Evolutionary conservation across 2,888 invertebrate genomes (phyloP), one percentile per base, ranked within the genome.

Genomic region (Ferdinandea cuprea): DNA sequence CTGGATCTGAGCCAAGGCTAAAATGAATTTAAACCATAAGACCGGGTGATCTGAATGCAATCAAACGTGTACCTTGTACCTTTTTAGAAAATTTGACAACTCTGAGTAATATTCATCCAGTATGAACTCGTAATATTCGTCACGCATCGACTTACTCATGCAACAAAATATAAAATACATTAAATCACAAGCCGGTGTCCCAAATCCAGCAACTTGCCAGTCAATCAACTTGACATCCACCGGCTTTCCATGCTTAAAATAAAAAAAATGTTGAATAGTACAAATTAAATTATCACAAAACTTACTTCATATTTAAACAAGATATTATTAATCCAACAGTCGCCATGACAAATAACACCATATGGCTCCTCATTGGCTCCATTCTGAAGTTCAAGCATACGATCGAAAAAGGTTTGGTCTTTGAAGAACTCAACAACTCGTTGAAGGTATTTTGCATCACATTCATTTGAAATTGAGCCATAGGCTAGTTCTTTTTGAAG

Each of bases 271-370:
- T 0, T 13, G 5, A 37, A 13, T 6, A 5, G 13, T 1, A 13
- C 6, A 44, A 11, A 32, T 17, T 66, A 46, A 6, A 32, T 8
- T 0, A 28, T 32, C 8, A 11, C 8, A 17, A 15, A 17, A 4
- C 69, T 37, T 83, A 85, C 85, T 58, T 86, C 50, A 32, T 79
- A 48, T 77, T 87, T 87, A 66, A 88, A 90, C 44, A 90, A 73
- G 15, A 90, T 87, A 59, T 91, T 91, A 63, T 91, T 91, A 79
- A 87, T 90, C 90, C 90, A 91, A 73, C 89, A 89, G 79, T 90
- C 90, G 8, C 90, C 90, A 66, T 91, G 90, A 50, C 88, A 88
- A 6, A 91, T 76, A 11, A 89, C 88, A 0, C 89, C 87, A 85
- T 87, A 90, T 0, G 90, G 90, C 37, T 90, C 90, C 11, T 88